Conservation (phyloP, 2,888 invertebrate species). For the Noctua pronuba region DNA sequence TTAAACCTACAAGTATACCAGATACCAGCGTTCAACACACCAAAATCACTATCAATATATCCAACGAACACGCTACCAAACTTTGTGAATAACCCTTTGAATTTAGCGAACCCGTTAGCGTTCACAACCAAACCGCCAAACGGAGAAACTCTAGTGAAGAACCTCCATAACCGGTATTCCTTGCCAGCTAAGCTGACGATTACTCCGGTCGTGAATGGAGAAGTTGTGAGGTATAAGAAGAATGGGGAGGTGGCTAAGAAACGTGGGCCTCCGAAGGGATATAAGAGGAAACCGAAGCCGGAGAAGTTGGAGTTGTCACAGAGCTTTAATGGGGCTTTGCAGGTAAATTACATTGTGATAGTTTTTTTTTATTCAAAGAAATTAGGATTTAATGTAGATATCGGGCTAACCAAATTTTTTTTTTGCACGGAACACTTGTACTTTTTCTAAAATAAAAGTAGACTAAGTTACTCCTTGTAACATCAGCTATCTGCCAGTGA, state of each 20-base stretch:
- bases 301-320: conserved; percentile 82
- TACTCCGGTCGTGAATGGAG: conserved; percentile 81
- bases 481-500: no score
- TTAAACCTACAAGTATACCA: conserved; percentile 87
- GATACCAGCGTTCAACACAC: conserved; percentile 84
- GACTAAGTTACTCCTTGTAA: no score
- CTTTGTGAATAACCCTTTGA: conserved; percentile 86
- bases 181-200: conserved; percentile 84
- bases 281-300: conserved; percentile 85
- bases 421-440: no score
- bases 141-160: conserved; percentile 81
- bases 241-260: conserved; percentile 88
- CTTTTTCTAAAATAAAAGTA: no score
- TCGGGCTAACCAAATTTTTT: no score
- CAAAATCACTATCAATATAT: conserved; percentile 82
- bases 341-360: conserved; percentile 69
- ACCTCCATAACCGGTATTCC: conserved; percentile 81
- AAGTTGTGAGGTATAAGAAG: conserved; percentile 85
- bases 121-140: conserved; percentile 75
- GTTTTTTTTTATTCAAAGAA: no score
- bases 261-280: conserved; percentile 86
- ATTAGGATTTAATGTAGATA: no score
- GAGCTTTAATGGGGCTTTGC: conserved; percentile 78
- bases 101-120: conserved; percentile 84
- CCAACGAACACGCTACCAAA: conserved; percentile 81